Evolutionary conservation across 2,888 invertebrate genomes (phyloP), one percentile per base, ranked within the genome.

Genomic region (Sphecodes monilicornis): DNA sequence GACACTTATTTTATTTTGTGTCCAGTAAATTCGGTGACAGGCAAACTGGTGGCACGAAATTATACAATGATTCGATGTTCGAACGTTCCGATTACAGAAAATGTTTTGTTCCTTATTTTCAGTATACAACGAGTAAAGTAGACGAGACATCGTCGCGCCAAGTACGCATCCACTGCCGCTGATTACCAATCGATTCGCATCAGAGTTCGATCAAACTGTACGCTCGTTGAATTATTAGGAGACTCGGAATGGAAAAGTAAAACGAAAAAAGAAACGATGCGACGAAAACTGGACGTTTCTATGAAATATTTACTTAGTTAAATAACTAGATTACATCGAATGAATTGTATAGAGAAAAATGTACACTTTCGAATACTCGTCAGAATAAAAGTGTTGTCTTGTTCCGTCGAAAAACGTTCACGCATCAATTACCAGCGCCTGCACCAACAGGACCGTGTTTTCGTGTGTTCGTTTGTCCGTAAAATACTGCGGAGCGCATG

Each of bases 281-380:
- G 75, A 68, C 71, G 50, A 77, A 68, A 79, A 82, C 46, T 84
- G 79, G 77, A 86, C 36, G 73, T 90, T 91, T 87, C 89, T 92
- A 93, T 89, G 91, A 93, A 93, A 92, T 91, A 83, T 91, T 93
- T 92, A 90, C 91, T 92, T 90, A 82, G 75, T 91, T 92, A 92
- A 91, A 91, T 91, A 91, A 89, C 86, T 92, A 91, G 90, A 88
- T 92, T 92, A 93, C 92, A 92, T 88, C 87, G 89, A 90, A 90
- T 92, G 86, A 91, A 90, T 90, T 88, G 86, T 80, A 90, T 88
- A 89, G 89, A 73, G 73, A 85, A 90, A 89, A 91, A 91, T 92
- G 88, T 90, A 90, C 90, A 92, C 79, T 76, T 86, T 87, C 87
- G 82, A 89, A 87, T 90, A 85, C 81, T 92, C 88, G 84, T 90